These are phyloP conservation scores for Trichonephila clavata DNA, from an alignment of 1,140 invertebrate species.

Conservation along the genomic window DNA sequence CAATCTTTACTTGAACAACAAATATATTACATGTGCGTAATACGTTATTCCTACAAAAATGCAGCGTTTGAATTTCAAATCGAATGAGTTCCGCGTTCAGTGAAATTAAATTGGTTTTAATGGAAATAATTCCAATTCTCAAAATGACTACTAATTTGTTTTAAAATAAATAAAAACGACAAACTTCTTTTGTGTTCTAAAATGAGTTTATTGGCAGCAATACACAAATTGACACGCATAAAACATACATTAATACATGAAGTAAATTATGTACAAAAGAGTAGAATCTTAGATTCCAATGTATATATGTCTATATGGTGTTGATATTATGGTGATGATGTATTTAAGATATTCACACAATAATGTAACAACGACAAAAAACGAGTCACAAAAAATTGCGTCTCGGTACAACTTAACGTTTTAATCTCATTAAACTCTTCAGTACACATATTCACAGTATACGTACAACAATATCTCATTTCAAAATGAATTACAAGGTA, in stretches of 20 bases:
- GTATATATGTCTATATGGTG: slow-evolving; percentile 33
- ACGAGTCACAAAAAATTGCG: slow-evolving; percentile 38
- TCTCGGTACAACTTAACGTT: slow-evolving; percentile 24
- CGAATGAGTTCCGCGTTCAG: too few species aligned
- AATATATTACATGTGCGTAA: too few species aligned
- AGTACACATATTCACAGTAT: slow-evolving; percentile 67
- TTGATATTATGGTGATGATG: slow-evolving; percentile 62
- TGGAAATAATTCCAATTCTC: too few species aligned
- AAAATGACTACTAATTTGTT: too few species aligned
- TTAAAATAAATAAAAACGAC: not conserved
- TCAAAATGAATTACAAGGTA: slow-evolving; percentile 13
- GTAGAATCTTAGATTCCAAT: slow-evolving; percentile 61
- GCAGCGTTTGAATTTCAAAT: too few species aligned
- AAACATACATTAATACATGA: slow-evolving; percentile 75
- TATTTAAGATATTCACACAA: slow-evolving; percentile 69
- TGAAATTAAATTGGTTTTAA: too few species aligned
- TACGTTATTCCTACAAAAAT: too few species aligned
- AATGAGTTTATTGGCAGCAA: slow-evolving; percentile 75
- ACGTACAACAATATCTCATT: slow-evolving; percentile 44
- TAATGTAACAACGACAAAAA: slow-evolving; percentile 62
- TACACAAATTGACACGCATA: slow-evolving; percentile 72
- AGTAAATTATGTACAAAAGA: slow-evolving; percentile 71
- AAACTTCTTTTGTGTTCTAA: slow-evolving; percentile 59
- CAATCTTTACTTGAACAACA: too few species aligned
- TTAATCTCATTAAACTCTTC: slow-evolving; percentile 43